These are phyloP conservation scores for Lithophane ornitopus DNA, from an alignment of 2,888 invertebrate genomes.

Conservation along the genomic window DNA sequence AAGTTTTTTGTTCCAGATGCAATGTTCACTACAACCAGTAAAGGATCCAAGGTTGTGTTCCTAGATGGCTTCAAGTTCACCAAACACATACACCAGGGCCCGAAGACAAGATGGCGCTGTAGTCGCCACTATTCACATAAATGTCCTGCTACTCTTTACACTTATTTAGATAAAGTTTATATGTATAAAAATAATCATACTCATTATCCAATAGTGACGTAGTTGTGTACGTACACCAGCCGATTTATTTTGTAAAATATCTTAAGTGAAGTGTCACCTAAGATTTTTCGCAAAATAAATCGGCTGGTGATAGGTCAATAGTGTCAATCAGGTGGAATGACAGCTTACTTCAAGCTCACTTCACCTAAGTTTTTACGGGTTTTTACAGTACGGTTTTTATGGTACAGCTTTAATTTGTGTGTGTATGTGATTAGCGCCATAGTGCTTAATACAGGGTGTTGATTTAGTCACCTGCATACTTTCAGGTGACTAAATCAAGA, in stretches of 20 bases:
- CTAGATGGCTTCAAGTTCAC: constrained; percentile 30
- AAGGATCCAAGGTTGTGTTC: constrained; percentile 15
- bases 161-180: constrained; percentile 11
- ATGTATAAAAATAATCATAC: constrained; percentile 18
- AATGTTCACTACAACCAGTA: constrained; percentile 7
- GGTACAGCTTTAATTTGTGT: not conserved
- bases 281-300: no score
- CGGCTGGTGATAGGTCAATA: no score
- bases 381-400: not conserved
- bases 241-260: not conserved
- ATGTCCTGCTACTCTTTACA: constrained; percentile 22
- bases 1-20: constrained; percentile 45
- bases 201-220: not conserved
- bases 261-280: not conserved
- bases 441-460: not conserved
- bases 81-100: constrained; percentile 17
- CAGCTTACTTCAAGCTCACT: not conserved
- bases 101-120: constrained; percentile 31
- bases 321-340: no score
- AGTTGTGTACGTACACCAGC: not conserved
- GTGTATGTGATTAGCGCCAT: not conserved
- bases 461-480: not conserved
- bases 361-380: not conserved
- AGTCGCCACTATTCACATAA: constrained; percentile 19
- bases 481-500: not conserved